Evolutionary conservation across 2,113 vertebrate species (phyloP).

Genomic region (Tachysurus vachellii): DNA sequence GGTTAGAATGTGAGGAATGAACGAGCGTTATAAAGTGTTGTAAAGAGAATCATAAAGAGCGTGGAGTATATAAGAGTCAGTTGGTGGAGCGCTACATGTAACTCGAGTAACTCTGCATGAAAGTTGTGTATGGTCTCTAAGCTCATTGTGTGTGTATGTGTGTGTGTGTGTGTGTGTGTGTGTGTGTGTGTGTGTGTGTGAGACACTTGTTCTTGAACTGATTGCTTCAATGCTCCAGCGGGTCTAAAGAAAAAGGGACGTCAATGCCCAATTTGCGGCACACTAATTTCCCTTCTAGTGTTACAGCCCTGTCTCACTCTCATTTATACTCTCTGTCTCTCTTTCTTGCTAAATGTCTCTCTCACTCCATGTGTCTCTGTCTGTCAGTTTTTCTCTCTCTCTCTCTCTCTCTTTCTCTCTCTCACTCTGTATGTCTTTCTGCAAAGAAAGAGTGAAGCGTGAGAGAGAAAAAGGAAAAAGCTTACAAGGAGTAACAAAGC

Average conservation of each 20-base stretch:
- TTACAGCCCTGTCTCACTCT: constrained; percentile 52
- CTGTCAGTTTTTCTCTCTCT: constrained; percentile 39
- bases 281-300: constrained; percentile 47
- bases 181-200: neutral
- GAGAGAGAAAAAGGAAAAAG: constrained; percentile 31
- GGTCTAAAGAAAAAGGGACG: constrained; percentile 38
- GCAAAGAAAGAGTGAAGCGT: neutral
- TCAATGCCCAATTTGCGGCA: constrained; percentile 49
- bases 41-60: neutral
- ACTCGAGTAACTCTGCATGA: neutral
- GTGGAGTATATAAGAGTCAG: neutral
- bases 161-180: constrained; percentile 7
- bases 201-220: constrained; percentile 16
- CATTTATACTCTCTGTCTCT: constrained; percentile 43
- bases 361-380: constrained; percentile 51
- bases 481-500: constrained; percentile 26
- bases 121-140: neutral
- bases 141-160: neutral
- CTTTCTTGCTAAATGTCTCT: constrained; percentile 46
- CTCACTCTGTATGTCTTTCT: neutral
- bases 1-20: neutral
- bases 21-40: neutral
- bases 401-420: neutral
- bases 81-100: neutral
- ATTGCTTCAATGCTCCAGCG: constrained; percentile 24